Evolutionary conservation across 1,140 invertebrate species (phyloP), one percentile per base, ranked within the genome.

Genomic region (Amyelois transitella): DNA sequence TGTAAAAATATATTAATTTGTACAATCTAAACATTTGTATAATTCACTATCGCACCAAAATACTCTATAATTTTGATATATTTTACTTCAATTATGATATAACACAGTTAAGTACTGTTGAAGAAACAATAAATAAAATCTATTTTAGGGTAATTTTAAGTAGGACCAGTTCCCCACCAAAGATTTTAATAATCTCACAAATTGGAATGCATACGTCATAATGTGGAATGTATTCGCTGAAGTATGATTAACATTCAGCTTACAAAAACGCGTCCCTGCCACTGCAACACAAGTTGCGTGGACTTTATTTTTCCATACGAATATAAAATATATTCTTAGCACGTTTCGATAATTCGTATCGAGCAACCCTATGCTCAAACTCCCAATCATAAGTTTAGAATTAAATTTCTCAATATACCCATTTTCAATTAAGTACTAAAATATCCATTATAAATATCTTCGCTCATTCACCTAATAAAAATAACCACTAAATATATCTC

Each of bases 1-100:
- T 88, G 80, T 85, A 86, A 85, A 88, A 86, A 88, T 88, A 86
- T 86, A 85, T 85, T 81, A 85, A 84, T 88, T 88, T 86, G 81
- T 85, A 88, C 82, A 86, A 64, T 82, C 72, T 85, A 69, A 85
- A 87, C 75, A 83, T 82, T 87, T 86, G 84, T 87, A 87, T 71
- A 87, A 83, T 87, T 87, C 72, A 81, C 84, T 87, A 86, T 84
- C 84, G 84, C 82, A 86, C 84, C 81, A 86, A 82, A 82, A 81
- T 86, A 84, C 73, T 81, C 72, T 84, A 79, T 77, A 76, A 68
- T 67, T 62, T 60, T 49, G 50, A 51, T 56, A 63, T 72, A 69
- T 38, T 76, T 69, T 64, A 66, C 65, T 76, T 64, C 58, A 72
- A 73, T 75, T 67, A 80, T 69, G 71, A 64, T 75, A 69, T 59